phyloP scores from a whole-genome alignment of 2,113 vertebrate species.

The Corapipo altera region DNA sequence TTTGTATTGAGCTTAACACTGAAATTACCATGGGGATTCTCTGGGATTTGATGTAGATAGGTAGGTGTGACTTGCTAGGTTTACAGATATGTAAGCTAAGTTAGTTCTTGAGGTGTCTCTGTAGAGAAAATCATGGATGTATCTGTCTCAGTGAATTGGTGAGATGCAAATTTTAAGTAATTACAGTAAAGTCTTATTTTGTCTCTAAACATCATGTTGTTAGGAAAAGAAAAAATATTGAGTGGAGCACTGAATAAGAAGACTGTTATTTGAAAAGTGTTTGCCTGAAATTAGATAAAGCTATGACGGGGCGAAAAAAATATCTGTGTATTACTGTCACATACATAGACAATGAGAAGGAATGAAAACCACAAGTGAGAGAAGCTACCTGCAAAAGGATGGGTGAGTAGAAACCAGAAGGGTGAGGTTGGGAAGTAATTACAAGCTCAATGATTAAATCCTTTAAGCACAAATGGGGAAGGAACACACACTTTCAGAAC shows the following conservation, averaged over 20 bases:
- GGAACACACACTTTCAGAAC: background rate
- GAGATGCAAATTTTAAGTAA: background rate
- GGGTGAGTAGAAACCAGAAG: background rate
- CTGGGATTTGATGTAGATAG: background rate
- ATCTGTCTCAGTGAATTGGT: background rate
- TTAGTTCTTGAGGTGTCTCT: background rate
- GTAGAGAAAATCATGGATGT: background rate
- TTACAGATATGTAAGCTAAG: background rate
- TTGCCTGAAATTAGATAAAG: background rate
- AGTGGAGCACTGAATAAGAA: background rate
- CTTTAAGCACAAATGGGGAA: background rate
- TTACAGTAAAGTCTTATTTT: background rate
- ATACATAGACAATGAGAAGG: background rate
- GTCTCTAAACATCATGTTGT: background rate
- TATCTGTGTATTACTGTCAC: background rate
- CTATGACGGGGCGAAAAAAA: background rate
- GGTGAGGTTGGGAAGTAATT: background rate
- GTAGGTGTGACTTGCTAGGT: background rate
- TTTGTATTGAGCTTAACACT: background rate
- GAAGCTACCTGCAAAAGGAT: background rate
- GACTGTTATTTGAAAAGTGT: background rate
- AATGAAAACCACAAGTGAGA: background rate
- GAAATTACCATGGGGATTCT: background rate
- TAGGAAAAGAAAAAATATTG: background rate
- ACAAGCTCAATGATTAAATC: background rate